A percentile compares a stretch with the other conserved stretches of the same genome.
These are phyloP conservation scores for Onthophagus sagittarius DNA, from an alignment of 2,888 invertebrate genomes.

Conservation along the genomic window DNA sequence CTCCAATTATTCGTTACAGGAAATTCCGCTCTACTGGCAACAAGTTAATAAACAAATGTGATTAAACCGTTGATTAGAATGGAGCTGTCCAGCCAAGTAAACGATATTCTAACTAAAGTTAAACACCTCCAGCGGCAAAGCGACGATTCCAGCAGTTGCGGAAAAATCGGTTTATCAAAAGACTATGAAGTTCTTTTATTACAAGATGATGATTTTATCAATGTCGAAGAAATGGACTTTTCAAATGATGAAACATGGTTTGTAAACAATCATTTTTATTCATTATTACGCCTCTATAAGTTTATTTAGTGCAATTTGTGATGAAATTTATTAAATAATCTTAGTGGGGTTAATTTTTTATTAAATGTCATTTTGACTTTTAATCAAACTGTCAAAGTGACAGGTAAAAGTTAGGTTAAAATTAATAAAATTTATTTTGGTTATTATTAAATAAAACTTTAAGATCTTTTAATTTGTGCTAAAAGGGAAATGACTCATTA, in stretches of 20 bases:
- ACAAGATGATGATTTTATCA: constrained; percentile 49
- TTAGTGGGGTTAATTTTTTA: too few relatives aligned
- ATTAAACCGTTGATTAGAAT: constrained; percentile 32
- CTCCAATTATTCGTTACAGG: background rate
- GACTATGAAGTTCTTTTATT: constrained; percentile 19
- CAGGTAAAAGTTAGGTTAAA: too few relatives aligned
- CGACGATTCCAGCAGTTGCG: constrained; percentile 14
- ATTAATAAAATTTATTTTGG: too few relatives aligned
- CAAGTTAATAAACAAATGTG: constrained; percentile 18
- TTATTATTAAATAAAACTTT: too few relatives aligned
- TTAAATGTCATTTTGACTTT: too few relatives aligned
- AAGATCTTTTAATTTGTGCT: too few relatives aligned
- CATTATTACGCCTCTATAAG: constrained; percentile 2
- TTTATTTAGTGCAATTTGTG: too few relatives aligned
- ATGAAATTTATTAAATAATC: too few relatives aligned
- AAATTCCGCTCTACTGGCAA: background rate
- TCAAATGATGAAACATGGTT: constrained; percentile 60
- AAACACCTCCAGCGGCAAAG: constrained; percentile 24
- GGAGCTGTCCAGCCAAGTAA: constrained; percentile 40
- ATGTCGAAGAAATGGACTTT: constrained; percentile 56
- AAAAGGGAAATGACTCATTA: too few relatives aligned
- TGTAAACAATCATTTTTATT: constrained; percentile 33
- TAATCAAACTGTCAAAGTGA: too few relatives aligned
- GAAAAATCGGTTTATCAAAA: constrained; percentile 13
- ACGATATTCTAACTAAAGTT: constrained; percentile 33